Evolutionary conservation across 2,797 vertebrate species (phyloP), one percentile per base, ranked within the genome.

Genomic region (Enteromius afrohamiltoni): DNA sequence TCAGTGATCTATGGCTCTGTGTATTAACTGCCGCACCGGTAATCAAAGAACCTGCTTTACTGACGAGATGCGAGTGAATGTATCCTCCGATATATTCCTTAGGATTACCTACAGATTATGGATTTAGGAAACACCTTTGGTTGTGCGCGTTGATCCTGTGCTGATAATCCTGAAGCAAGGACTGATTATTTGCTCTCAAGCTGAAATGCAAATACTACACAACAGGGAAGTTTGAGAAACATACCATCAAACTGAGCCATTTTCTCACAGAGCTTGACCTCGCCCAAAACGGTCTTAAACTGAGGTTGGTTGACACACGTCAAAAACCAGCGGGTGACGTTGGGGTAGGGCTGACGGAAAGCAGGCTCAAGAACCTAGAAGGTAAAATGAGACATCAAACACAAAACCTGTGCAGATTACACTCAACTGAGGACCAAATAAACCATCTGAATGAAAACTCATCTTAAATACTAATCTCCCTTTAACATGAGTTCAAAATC

Each of bases 221-320:
- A 6, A 1, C 17, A 26, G 31, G 6, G 2, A 40, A 1, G 0
- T 29, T 19, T 42, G 11, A 80, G 31, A 31, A 31, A 88, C 95
- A 93, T 85, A 98, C 97, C 95, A 73, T 98, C 97, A 92, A 97
- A 98, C 90, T 98, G 97, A 0, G 97, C 97, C 97, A 98, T 98
- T 92, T 97, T 98, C 83, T 98, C 96, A 87, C 97, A 98, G 26
- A 98, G 94, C 85, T 95, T 97, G 88, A 99, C 95, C 74, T 97
- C 97, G 1, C 97, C 97, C 23, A 98, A 91, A 45, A 97, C 91
- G 0, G 95, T 88, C 86, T 94, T 97, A 92, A 99, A 99, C 93
- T 98, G 95, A 4, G 96, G 96, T 93, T 98, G 97, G 86, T 98
- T 97, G 64, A 98, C 90, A 85, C 97, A 98, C 76, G 97, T 98